Conservation (phyloP, 2,797 vertebrate species). For the Thaleichthys pacificus region DNA sequence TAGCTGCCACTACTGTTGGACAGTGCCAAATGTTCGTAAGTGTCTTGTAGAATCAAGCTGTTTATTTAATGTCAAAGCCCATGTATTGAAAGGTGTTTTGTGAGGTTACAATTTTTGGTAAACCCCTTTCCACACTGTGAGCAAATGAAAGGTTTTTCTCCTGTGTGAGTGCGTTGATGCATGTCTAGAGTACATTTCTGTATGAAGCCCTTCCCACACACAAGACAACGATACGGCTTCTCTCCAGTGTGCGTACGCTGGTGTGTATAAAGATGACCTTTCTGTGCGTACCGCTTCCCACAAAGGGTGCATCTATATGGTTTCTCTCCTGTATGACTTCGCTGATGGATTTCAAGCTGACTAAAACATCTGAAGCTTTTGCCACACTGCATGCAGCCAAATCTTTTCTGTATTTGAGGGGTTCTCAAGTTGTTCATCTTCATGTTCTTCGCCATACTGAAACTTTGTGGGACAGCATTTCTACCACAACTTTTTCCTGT, state of each 20-base stretch:
- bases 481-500: conserved; percentile 41
- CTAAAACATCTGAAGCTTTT: conserved; percentile 78
- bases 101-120: conserved; percentile 67
- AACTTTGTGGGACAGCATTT: conserved; percentile 46
- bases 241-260: conserved; percentile 80
- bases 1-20: conserved; percentile 11
- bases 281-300: conserved; percentile 77
- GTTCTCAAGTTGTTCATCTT: conserved; percentile 61
- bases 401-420: conserved; percentile 59
- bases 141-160: conserved; percentile 77
- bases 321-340: conserved; percentile 81
- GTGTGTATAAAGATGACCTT: conserved; percentile 78
- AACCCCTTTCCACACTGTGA: conserved; percentile 72
- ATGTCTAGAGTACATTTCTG: conserved; percentile 81
- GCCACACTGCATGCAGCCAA: conserved; percentile 73
- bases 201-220: conserved; percentile 78
- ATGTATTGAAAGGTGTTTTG: conserved; percentile 64
- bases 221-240: conserved; percentile 75
- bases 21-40: neutral
- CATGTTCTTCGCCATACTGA: conserved; percentile 50
- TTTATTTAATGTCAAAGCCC: conserved; percentile 48
- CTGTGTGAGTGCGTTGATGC: conserved; percentile 78
- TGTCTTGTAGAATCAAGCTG: conserved; percentile 18
- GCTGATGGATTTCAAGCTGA: conserved; percentile 78
- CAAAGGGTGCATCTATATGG: conserved; percentile 75